Evolutionary conservation across 1,140 invertebrate genomes (phyloP), one percentile per base, ranked within the genome.

Genomic region (Lutraria rhynchaena): DNA sequence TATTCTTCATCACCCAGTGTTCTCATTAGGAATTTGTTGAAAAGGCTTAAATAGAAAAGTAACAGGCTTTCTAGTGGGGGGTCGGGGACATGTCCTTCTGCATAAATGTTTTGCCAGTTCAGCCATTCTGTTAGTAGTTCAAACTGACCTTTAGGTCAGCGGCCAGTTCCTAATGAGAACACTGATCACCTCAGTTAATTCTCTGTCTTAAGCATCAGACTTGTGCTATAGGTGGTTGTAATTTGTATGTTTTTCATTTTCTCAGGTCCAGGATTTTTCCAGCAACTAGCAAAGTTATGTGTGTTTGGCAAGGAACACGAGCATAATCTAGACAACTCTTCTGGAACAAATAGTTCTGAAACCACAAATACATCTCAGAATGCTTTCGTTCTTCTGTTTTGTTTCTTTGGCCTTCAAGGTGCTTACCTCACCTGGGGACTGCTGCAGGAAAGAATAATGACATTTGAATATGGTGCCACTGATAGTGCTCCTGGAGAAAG

Each of bases 341-440:
- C 35, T 33, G 46, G 31, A 41, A 22, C 4, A 2, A 67, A 37
- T 17, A 69, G 57, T 31, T 19, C 29, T 19, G 60, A 63, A 7
- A n/a, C 29, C 13, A 15, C 31, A 17, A 29, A 49, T 53, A 7
- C 57, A 0, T 57, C 63, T 22, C 15, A 81, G 17, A 80, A 69
- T 46, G 77, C 74, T 1, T 2, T 89, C 0, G 74, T 89, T 35
- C 90, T 98, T 0, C 24, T 94, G 1, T 95, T 97, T 90, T 99
- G 98, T 92, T 97, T 98, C 89, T 89, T 95, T 49, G 98, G 98
- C 0, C 93, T 99, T 1, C 98, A 98, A 94, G 93, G 95, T 1
- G 96, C 96, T 58, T 99, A 98, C 90, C 93, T 99, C 24, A 96
- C 96, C 37, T 99, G 98, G 98, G 98, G 98, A 1, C 93, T 99